Percentiles rank a stretch among this genome's conserved stretches.
phyloP scores from a whole-genome alignment of 2,888 invertebrate species.

The Ophioninae sp. region DNA sequence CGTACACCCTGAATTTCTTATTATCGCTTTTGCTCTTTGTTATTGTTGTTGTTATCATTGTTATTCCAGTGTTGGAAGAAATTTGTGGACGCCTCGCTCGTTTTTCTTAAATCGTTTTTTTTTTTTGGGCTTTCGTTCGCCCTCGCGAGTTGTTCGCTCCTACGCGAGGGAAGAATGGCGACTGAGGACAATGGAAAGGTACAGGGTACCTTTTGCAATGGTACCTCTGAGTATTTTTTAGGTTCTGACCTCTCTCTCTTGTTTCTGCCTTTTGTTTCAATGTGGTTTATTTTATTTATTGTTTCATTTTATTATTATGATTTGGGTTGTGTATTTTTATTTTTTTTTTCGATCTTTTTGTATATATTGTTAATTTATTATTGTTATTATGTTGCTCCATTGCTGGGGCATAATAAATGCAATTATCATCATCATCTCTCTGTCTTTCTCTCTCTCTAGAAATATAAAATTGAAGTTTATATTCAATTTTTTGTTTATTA shows the following conservation, averaged over 20 bases:
- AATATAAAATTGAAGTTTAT: too few relatives aligned
- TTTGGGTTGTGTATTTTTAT: too few relatives aligned
- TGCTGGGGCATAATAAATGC: too few relatives aligned
- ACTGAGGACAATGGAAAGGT: conserved; percentile 52
- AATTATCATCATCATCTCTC: too few relatives aligned
- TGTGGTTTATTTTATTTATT: too few relatives aligned
- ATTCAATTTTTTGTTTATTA: too few relatives aligned
- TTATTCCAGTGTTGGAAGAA: not conserved
- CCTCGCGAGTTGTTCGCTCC: conserved; percentile 31
- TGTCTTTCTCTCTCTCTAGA: too few relatives aligned
- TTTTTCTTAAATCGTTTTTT: conserved; percentile 26
- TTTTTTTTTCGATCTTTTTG: too few relatives aligned
- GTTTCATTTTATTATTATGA: too few relatives aligned
- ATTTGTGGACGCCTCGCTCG: not conserved
- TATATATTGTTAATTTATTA: too few relatives aligned
- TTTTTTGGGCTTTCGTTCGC: not conserved
- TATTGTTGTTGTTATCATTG: conserved; percentile 7
- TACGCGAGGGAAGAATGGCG: conserved; percentile 48
- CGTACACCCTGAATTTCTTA: not conserved
- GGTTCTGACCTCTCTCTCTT: conserved; percentile 29
- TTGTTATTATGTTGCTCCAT: too few relatives aligned
- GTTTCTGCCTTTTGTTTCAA: too few relatives aligned
- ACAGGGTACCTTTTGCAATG: conserved; percentile 11
- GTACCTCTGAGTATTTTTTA: conserved; percentile 56
- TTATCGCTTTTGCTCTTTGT: conserved; percentile 11